Evolutionary conservation across 2,113 vertebrate species (phyloP), one percentile per base, ranked within the genome.

Genomic region (Chlamydotis undulata): DNA sequence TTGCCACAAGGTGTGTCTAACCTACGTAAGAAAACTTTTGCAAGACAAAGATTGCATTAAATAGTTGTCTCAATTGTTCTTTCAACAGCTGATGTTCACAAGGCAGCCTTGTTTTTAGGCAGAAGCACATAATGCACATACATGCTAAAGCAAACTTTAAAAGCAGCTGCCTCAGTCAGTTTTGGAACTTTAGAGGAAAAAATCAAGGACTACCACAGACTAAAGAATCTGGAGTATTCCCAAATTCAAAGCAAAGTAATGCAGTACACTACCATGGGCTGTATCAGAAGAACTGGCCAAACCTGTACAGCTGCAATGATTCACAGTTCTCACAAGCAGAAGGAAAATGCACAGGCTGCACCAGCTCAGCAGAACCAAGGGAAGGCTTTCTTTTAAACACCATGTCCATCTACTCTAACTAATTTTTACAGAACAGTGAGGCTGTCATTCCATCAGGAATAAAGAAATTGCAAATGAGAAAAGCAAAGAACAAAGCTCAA

Each of bases 211-310:
- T 60, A 63, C 26, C 28, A 59, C 0, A 1, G 39, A 81, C 13
- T 39, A 57, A 89, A 69, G 65, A 60, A 93, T 63, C 29, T 9
- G 5, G 14, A 12, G 17, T 68, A 91, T 64, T 94, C 61, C 35
- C 53, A 79, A 92, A 84, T 35, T 73, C 33, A 82, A 74, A 92
- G 78, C 50, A 80, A 52, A 83, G 18, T 24, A 64, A 86, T 26
- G 37, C 52, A n/a, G 15, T 35, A 29, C 12, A 26, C 60, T 64
- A 49, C 43, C 49, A 56, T 0, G 22, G 49, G 57, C 93, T 56
- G 37, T 28, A 84, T 87, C 61, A 90, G 39, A 61, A 84, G 63
- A 95, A 96, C 96, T 90, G 56, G 92, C 31, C 80, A 90, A 95
- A 96, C 96, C 92, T 56, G 86, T 89, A 87, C 4, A 93, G 74